Evolutionary conservation across 2,888 invertebrate species (phyloP), one percentile per base, ranked within the genome.

Genomic region (Seira sanloemensis): DNA sequence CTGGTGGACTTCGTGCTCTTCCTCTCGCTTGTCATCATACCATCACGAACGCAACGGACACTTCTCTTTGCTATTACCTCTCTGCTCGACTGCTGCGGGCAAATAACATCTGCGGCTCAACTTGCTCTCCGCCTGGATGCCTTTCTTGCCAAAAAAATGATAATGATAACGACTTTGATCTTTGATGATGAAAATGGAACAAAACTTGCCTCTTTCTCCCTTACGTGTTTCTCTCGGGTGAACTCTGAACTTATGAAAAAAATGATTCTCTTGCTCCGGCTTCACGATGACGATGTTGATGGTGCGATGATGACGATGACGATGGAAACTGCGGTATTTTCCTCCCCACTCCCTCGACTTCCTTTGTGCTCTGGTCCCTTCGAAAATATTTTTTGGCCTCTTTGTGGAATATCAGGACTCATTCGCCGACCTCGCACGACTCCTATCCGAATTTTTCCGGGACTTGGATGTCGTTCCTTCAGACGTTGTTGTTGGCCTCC

Each of bases 401-500:
- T 50, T 21, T 72, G 50, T 58, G 50, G 50, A 50, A 50, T 50
- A 50, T 50, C 92, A 96, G 92, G 96, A 95, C 91, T 96, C 96
- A 9, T 96, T 97, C 90, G 94, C 96, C 24, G 96, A 97, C 91
- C 96, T 97, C 86, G 96, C 96, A 2, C 93, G 95, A 86, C 91
- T 97, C 67, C 91, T 97, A 86, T 96, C 96, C 84, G 96, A 97
- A 90, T 97, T 96, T 91, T 97, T 97, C 91, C 93, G 96, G 27
- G 97, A 97, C 91, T 91, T 97, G 88, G 86, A 97, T 91, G 96
- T 97, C 27, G 96, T 96, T 21, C 96, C 96, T 1, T 95, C 96
- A 62, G 97, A 97, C 91, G 96, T 97, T 4, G 94, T 97, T 0
- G 97, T 96, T 23, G 97, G 97, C 1, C 91, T 97, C 85, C 95